Percentiles rank a stretch among this genome's conserved stretches.
Conservation (phyloP, 2,888 invertebrate genomes). For the Marronus borbonicus region DNA sequence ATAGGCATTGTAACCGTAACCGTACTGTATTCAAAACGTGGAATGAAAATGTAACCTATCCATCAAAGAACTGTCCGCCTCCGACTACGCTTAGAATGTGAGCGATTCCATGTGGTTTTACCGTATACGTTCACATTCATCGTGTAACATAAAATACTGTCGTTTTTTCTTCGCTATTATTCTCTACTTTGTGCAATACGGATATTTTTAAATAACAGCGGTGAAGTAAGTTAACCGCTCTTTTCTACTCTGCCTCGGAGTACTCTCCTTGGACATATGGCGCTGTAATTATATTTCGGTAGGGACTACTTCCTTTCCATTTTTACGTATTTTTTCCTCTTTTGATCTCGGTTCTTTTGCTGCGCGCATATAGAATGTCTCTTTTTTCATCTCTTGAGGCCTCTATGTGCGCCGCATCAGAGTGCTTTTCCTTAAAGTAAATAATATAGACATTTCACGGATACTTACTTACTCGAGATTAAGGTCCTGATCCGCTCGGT, state of each 20-base stretch:
- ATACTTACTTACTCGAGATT: constrained; percentile 66
- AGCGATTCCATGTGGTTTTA: constrained; percentile 29
- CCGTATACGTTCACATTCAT: constrained; percentile 57
- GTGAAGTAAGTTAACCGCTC: constrained; percentile 31
- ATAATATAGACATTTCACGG: constrained; percentile 69
- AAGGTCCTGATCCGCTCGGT: constrained; percentile 59
- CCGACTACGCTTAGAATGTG: constrained; percentile 59
- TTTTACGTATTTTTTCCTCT: constrained; percentile 56
- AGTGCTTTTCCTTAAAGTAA: constrained; percentile 62
- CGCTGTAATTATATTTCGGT: constrained; percentile 57
- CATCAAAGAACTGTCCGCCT: constrained; percentile 67
- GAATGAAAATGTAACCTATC: constrained; percentile 58
- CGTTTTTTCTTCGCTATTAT: constrained; percentile 64
- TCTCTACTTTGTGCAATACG: constrained; percentile 59
- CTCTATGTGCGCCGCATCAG: constrained; percentile 58
- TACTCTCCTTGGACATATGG: constrained; percentile 56
- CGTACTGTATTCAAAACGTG: constrained; percentile 32
- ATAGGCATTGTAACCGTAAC: constrained; percentile 3
- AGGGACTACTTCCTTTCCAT: constrained; percentile 60
- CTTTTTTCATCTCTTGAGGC: not conserved
- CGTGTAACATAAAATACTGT: constrained; percentile 59
- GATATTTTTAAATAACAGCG: constrained; percentile 56
- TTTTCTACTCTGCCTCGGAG: not conserved
- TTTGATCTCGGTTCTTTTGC: constrained; percentile 33
- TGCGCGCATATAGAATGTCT: constrained; percentile 22